Conservation (phyloP, 2,888 invertebrate species). For the Venustoraphidia nigricollis region DNA sequence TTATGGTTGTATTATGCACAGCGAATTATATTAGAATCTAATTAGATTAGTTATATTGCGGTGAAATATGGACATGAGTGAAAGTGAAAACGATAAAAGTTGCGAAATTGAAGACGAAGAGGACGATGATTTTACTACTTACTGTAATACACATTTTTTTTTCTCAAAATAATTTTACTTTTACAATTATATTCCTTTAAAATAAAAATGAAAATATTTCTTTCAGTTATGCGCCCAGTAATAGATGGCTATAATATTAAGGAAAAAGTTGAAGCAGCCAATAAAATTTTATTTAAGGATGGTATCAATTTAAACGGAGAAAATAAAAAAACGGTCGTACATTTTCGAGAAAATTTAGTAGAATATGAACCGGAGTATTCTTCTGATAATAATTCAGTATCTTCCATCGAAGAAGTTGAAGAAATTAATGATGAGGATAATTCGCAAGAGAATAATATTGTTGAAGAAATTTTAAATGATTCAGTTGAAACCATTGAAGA, state of each 20-base stretch:
- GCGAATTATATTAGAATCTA: no score
- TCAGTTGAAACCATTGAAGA: background rate
- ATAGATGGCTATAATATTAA: background rate
- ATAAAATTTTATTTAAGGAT: background rate
- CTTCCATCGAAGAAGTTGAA: background rate
- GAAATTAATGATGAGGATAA: background rate
- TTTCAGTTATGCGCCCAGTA: conserved; percentile 1
- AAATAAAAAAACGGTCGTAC: background rate
- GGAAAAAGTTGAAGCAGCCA: background rate
- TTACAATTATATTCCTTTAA: no score
- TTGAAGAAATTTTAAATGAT: background rate
- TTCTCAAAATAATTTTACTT: no score
- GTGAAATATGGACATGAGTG: no score
- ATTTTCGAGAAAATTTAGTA: background rate
- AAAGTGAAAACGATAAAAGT: no score
- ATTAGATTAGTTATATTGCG: no score
- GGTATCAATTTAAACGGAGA: background rate
- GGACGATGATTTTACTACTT: no score
- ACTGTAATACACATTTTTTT: no score
- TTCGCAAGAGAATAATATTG: background rate
- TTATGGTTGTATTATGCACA: no score
- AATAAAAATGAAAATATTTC: background rate
- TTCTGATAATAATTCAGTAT: background rate
- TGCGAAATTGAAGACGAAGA: no score
- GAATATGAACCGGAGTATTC: background rate